A percentile compares a stretch with the other conserved stretches of the same genome.
Evolutionary conservation across 2,113 vertebrate genomes (phyloP).

Genomic region (Nerophis lumbriciformis): DNA sequence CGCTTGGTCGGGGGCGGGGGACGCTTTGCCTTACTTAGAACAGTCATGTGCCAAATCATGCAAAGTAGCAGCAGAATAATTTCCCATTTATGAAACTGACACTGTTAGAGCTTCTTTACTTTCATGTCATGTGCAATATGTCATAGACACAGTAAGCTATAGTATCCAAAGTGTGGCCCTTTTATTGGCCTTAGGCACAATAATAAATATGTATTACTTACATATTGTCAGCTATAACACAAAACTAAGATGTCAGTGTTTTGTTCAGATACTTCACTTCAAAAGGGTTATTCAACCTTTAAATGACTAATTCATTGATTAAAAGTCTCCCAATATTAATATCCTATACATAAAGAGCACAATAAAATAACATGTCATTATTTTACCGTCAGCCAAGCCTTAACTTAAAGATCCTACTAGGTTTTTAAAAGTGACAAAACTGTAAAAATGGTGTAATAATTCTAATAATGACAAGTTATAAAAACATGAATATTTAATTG

Average conservation of each 20-base stretch:
- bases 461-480: no score
- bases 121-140: constrained; percentile 38
- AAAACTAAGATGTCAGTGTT: no score
- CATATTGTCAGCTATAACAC: no score
- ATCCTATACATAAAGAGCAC: background rate
- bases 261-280: no score
- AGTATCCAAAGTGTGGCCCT: no score
- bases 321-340: background rate
- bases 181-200: no score
- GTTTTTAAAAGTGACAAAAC: no score
- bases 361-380: background rate
- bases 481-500: no score
- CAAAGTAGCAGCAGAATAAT: constrained; percentile 13
- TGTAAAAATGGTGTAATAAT: no score
- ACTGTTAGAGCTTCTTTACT: background rate
- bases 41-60: constrained; percentile 40
- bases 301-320: background rate
- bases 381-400: background rate
- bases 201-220: no score
- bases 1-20: constrained; percentile 18
- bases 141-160: constrained; percentile 2
- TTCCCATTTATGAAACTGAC: constrained; percentile 21
- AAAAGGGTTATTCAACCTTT: no score
- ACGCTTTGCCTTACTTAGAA: constrained; percentile 31
- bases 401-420: no score